phyloP scores from a whole-genome alignment of 2,888 invertebrate genomes.

The Cremastinae sp. region DNA sequence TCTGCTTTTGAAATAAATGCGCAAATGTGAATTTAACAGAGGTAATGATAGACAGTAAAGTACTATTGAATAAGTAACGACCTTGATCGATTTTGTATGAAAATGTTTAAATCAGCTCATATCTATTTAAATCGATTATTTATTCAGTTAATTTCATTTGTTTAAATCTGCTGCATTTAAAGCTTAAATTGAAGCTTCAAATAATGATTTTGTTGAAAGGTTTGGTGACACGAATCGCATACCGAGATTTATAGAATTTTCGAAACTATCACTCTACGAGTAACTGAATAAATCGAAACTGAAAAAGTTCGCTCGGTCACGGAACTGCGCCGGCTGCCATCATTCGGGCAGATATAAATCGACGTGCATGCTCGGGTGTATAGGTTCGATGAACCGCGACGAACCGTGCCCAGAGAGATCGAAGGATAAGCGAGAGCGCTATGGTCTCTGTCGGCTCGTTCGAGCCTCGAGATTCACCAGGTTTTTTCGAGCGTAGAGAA shows the following conservation, averaged over 20 bases:
- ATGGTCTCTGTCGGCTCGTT: slow-evolving; percentile 15
- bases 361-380: slow-evolving; percentile 26
- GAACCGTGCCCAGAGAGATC: slow-evolving; percentile 51
- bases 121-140: too few species aligned
- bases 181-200: neutral
- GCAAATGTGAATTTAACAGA: too few species aligned
- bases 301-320: slow-evolving; percentile 40
- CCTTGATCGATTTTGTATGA: too few species aligned
- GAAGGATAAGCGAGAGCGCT: slow-evolving; percentile 36
- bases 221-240: neutral
- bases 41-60: too few species aligned
- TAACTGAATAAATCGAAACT: slow-evolving; percentile 40
- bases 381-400: slow-evolving; percentile 48
- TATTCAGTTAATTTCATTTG: too few species aligned
- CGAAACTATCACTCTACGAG: slow-evolving; percentile 19
- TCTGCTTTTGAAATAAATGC: too few species aligned
- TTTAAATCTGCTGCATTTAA: neutral
- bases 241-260: slow-evolving; percentile 23
- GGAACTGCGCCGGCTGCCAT: slow-evolving; percentile 41
- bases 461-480: slow-evolving; percentile 51
- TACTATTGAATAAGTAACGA: too few species aligned
- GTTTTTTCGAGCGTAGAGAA: slow-evolving; percentile 55
- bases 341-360: slow-evolving; percentile 43
- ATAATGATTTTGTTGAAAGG: neutral
- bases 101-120: too few species aligned